Percentiles rank a stretch among this genome's conserved stretches.
Conservation (phyloP, 1,140 invertebrate species). For the Bombus pascuorum region DNA sequence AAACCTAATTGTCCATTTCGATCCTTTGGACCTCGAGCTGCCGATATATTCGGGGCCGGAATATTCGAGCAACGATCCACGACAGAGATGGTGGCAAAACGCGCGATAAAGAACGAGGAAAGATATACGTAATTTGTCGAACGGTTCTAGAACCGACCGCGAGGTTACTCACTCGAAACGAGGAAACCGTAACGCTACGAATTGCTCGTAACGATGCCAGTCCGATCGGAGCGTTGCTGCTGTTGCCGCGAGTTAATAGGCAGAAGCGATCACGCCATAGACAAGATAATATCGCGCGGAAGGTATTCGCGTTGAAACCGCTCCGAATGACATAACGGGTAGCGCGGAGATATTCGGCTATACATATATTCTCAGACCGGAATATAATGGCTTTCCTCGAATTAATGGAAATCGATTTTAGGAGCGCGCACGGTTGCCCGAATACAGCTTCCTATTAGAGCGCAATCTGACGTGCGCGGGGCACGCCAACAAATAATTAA, state of each 20-base stretch:
- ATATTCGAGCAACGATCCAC: not conserved
- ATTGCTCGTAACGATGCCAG: slow-evolving; percentile 40
- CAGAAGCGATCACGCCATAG: slow-evolving; percentile 20
- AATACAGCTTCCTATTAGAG: not conserved
- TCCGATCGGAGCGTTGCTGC: not conserved
- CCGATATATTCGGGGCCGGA: not conserved
- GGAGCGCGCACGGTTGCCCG: not conserved
- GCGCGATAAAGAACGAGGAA: not conserved
- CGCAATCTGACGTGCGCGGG: slow-evolving; percentile 17
- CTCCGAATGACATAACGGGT: not conserved
- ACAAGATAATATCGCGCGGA: slow-evolving; percentile 35
- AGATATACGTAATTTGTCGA: not conserved
- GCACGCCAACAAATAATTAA: slow-evolving; percentile 44
- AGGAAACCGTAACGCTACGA: slow-evolving; percentile 29
- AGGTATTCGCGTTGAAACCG: not conserved
- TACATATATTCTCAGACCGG: slow-evolving; percentile 7
- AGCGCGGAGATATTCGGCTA: not conserved
- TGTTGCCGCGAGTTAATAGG: slow-evolving; percentile 21
- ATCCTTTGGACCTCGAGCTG: not conserved
- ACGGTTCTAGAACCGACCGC: not conserved
- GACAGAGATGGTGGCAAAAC: not conserved
- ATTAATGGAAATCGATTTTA: slow-evolving; percentile 66
- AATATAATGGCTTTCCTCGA: slow-evolving; percentile 48
- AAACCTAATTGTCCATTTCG: not conserved
- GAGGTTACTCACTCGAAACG: slow-evolving; percentile 27